Conservation (phyloP, 2,797 vertebrate genomes). For the Iguana delicatissima region DNA sequence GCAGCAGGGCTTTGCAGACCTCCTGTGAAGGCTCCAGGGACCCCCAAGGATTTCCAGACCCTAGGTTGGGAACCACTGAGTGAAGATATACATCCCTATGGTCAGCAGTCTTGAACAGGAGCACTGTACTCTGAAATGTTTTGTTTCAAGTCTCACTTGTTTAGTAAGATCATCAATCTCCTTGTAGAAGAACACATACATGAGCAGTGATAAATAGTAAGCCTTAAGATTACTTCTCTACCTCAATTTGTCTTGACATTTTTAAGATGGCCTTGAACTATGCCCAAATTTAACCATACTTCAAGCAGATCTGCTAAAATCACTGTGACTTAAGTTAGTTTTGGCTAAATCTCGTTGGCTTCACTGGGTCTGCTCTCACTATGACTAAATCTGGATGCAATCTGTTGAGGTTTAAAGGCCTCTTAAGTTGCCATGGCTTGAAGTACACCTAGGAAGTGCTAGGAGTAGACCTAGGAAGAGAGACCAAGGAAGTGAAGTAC, state of each 20-base stretch:
- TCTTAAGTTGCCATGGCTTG: background rate
- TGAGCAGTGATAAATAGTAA: background rate
- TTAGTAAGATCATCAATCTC: background rate
- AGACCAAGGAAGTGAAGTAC: background rate
- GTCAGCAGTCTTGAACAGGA: background rate
- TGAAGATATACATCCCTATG: too few species aligned
- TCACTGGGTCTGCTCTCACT: background rate
- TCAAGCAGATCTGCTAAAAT: background rate
- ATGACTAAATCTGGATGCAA: background rate
- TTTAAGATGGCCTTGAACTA: background rate
- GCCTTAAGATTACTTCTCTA: background rate
- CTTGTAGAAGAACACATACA: background rate
- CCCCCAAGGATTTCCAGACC: too few species aligned
- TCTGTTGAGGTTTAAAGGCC: background rate
- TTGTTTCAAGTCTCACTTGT: background rate
- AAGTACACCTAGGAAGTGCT: background rate
- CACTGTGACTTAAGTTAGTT: background rate
- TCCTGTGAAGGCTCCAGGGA: too few species aligned
- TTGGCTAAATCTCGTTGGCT: background rate
- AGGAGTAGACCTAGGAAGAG: background rate
- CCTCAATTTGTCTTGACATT: too few species aligned
- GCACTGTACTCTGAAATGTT: background rate
- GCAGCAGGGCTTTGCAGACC: too few species aligned
- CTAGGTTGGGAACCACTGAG: too few species aligned
- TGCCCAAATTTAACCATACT: background rate